Evolutionary conservation across 2,113 vertebrate species (phyloP).

Genomic region (Sinocyclocheilus grahami): DNA sequence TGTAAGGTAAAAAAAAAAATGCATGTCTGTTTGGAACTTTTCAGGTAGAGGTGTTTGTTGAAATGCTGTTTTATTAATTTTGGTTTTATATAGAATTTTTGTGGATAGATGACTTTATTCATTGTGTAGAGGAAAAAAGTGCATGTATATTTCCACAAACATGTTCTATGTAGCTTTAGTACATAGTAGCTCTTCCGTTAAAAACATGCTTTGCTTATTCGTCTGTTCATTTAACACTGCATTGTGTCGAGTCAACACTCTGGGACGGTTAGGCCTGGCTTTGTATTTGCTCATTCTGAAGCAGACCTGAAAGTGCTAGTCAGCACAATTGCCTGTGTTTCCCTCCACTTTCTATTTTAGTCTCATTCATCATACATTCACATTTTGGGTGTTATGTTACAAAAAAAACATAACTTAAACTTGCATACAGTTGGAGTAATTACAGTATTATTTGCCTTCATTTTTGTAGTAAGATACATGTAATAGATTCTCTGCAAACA

Average conservation of each 20-base stretch:
- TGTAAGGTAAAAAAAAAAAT: conserved; percentile 5
- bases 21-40: neutral
- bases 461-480: neutral
- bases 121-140: neutral
- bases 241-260: conserved; percentile 53
- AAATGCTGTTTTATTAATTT: neutral
- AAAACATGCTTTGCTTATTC: conserved; percentile 2
- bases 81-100: neutral
- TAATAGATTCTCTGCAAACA: neutral
- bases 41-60: neutral
- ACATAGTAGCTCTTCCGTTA: neutral
- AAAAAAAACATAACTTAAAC: neutral
- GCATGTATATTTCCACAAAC: neutral
- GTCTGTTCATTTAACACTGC: conserved; percentile 38
- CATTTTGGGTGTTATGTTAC: neutral
- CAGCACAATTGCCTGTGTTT: conserved; percentile 44
- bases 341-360: conserved; percentile 22
- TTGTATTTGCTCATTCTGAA: conserved; percentile 56
- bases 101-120: neutral
- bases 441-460: neutral
- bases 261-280: conserved; percentile 30
- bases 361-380: conserved; percentile 19
- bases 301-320: conserved; percentile 42
- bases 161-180: neutral
- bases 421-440: neutral